These are phyloP conservation scores for Acanthopleura granulata DNA, from an alignment of 2,888 invertebrate species.

Conservation along the genomic window DNA sequence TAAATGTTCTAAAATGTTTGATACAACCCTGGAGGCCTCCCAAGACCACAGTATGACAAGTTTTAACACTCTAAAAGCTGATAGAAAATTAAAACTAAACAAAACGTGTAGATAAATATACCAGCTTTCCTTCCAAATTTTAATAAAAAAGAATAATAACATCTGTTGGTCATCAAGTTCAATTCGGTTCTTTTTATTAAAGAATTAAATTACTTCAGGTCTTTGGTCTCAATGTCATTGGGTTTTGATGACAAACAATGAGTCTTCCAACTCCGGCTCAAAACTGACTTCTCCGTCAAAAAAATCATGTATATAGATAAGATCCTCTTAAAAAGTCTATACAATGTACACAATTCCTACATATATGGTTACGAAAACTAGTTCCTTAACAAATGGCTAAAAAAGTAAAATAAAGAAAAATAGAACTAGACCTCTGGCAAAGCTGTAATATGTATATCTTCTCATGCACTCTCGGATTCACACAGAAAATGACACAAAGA, in stretches of 20 bases:
- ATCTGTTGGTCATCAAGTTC: too few species aligned
- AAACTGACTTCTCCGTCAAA: background rate
- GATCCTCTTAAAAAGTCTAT: slow-evolving; percentile 8
- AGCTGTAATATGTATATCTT: background rate
- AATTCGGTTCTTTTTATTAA: too few species aligned
- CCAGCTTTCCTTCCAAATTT: too few species aligned
- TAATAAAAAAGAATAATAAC: too few species aligned
- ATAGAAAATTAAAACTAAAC: too few species aligned
- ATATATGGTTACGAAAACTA: slow-evolving; percentile 5
- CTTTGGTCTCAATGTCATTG: slow-evolving; percentile 9
- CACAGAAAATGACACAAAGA: too few species aligned
- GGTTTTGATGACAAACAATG: slow-evolving; percentile 10
- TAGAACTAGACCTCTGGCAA: background rate
- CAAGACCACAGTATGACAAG: too few species aligned
- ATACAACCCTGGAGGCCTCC: too few species aligned
- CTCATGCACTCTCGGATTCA: background rate
- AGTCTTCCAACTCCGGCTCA: background rate
- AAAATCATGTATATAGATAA: background rate
- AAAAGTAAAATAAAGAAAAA: slow-evolving; percentile 7
- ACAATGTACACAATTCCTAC: background rate
- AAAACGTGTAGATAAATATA: too few species aligned
- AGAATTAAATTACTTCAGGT: background rate
- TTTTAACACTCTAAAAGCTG: too few species aligned
- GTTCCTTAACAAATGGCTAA: background rate
- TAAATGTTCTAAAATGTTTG: too few species aligned